Conservation (phyloP, 2,888 invertebrate species). For the Cabera pusaria region DNA sequence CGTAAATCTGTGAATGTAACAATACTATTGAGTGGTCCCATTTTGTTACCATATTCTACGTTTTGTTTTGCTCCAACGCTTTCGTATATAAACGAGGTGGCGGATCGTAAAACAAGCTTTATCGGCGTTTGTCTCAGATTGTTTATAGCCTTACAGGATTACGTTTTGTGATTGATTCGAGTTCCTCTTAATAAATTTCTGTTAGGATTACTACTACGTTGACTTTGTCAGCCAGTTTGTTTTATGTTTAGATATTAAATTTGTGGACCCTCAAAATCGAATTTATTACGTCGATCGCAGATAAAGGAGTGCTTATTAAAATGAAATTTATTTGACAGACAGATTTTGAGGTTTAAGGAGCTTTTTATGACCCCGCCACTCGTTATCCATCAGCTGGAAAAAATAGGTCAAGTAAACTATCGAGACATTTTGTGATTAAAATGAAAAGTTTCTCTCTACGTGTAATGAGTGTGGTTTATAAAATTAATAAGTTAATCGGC, state of each 20-base stretch:
- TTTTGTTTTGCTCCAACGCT: constrained; percentile 61
- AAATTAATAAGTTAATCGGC: too few species aligned
- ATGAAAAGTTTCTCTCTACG: too few species aligned
- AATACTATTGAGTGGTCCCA: constrained; percentile 60
- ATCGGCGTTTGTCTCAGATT: constrained; percentile 67
- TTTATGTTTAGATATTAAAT: constrained; percentile 60
- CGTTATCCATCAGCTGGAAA: constrained; percentile 24
- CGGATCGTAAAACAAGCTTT: constrained; percentile 72
- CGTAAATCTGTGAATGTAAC: constrained; percentile 62
- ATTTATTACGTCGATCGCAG: constrained; percentile 54
- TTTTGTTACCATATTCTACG: constrained; percentile 59
- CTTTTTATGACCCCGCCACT: constrained; percentile 38
- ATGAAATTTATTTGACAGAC: constrained; percentile 51
- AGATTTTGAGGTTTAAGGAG: constrained; percentile 41
- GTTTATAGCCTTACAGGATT: constrained; percentile 74
- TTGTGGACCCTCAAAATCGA: constrained; percentile 41
- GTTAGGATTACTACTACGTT: constrained; percentile 47
- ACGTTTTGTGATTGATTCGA: constrained; percentile 76
- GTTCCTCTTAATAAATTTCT: constrained; percentile 66
- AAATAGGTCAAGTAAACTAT: constrained; percentile 36
- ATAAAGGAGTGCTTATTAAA: constrained; percentile 58
- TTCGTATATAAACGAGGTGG: constrained; percentile 73
- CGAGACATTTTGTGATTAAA: too few species aligned
- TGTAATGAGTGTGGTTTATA: too few species aligned
- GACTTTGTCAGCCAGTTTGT: constrained; percentile 59